phyloP scores from a whole-genome alignment of 53 echinoderm and acorn worm genomes.

The Holothuria scabra region DNA sequence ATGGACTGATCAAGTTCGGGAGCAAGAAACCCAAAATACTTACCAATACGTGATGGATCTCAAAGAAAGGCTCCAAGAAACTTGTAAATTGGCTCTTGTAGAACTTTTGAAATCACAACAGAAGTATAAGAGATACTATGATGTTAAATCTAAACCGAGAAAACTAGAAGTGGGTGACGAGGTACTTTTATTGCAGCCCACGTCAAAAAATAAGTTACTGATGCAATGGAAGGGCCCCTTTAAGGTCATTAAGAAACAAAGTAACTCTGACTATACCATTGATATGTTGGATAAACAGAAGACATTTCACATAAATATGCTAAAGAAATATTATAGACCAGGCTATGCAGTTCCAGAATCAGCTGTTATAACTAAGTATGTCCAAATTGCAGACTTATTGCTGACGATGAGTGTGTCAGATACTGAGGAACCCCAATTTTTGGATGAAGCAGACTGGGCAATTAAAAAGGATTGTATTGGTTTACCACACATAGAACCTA shows the following conservation, averaged over 20 bases:
- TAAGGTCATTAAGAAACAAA: constrained; percentile 9
- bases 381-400: no score
- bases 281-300: not conserved
- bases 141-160: not conserved
- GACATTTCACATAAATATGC: constrained; percentile 30
- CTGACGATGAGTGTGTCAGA: no score
- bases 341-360: no score
- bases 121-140: not conserved
- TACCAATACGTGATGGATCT: constrained; percentile 65
- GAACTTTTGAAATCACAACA: not conserved
- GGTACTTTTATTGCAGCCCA: no score
- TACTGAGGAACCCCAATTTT: no score
- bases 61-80: constrained; percentile 49
- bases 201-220: constrained; percentile 21
- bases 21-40: constrained; percentile 51
- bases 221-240: constrained; percentile 53
- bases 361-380: no score
- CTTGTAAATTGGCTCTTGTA: constrained; percentile 35
- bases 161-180: no score
- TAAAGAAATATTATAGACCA: constrained; percentile 11
- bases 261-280: constrained; percentile 22
- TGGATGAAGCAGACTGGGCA: not conserved
- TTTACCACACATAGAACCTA: constrained; percentile 39
- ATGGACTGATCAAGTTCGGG: constrained; percentile 51
- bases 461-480: constrained; percentile 1